Evolutionary conservation across 23 tunicate genomes (phyloP), one percentile per base, ranked within the genome.

Genomic region (Styela clava): DNA sequence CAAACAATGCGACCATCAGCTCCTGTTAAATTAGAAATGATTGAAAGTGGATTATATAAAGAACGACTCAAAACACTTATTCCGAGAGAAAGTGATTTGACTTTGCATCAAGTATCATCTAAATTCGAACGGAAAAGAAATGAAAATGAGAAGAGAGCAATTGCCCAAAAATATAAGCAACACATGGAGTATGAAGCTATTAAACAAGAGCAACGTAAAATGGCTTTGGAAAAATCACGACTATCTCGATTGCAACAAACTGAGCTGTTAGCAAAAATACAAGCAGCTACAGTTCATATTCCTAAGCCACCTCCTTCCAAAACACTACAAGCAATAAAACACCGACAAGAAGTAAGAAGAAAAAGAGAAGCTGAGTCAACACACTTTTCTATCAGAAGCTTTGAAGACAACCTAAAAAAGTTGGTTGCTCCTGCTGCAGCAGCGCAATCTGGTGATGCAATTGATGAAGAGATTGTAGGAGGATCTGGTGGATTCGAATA

Each of bases 251-350:
- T 86, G 52, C 79, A 91, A 67, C 97, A 86, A 74, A 86, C 91
- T 0, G 88, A 86, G 44, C 64, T 91, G 24, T 88, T 91, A 3
- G 97, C 91, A 5, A 91, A 87, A 69, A 86, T 91, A 24, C 91
- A 86, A 79, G 97, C 97, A 16, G 91, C 91, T 18, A 82, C 85
- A 1, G 97, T 91, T 2, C 97, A 91, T 51, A 91, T 91, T 68
- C 91, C 97, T 1, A 91, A 91, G 73, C 91, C 97, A n/a, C 90
- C 96, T 16, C 91, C 97, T 32, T 31, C 83, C 29, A 91, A 91
- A 80, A 78, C 97, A 0, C 2, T 81, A 20, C 72, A 93, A 88
- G 87, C 89, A n/a, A 73, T 82, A 0, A 85, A 84, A 63, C 73
- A 74, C 28, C 63, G 79, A 70, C 64, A 82, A 62, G 93, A 87